A percentile compares a stretch with the other conserved stretches of the same genome.
Evolutionary conservation across 2,888 invertebrate genomes (phyloP).

Genomic region (Caenorhabditis sp.): DNA sequence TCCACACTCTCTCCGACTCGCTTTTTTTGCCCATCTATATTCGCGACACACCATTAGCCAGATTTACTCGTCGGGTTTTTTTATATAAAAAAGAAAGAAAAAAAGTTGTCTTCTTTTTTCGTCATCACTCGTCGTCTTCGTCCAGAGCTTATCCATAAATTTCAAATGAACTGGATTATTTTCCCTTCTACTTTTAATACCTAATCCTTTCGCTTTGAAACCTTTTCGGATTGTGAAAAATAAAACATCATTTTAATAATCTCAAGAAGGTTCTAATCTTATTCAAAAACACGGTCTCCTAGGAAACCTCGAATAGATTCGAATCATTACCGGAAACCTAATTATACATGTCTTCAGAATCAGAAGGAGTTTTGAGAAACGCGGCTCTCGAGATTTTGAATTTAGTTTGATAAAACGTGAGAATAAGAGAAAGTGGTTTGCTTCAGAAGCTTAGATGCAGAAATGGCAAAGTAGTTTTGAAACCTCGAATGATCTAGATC

Average conservation of each 20-base stretch:
- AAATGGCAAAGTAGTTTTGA: no score
- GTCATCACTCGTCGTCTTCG: constrained; percentile 6
- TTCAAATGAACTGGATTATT: constrained; percentile 47
- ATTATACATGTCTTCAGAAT: constrained; percentile 18
- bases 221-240: background rate
- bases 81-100: constrained; percentile 30
- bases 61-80: constrained; percentile 60
- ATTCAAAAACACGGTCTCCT: constrained; percentile 41
- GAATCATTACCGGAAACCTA: constrained; percentile 13
- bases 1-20: constrained; percentile 18
- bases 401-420: constrained; percentile 13
- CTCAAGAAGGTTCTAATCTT: background rate
- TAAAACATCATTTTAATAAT: constrained; percentile 34
- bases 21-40: constrained; percentile 6
- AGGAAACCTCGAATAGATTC: background rate
- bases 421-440: background rate
- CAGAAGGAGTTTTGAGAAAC: constrained; percentile 4
- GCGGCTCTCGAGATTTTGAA: background rate
- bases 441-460: background rate
- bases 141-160: constrained; percentile 19
- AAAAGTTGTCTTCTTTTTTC: constrained; percentile 44
- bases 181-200: background rate
- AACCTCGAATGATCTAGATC: no score
- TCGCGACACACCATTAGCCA: constrained; percentile 59
- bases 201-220: constrained; percentile 3